A percentile compares a stretch with the other conserved stretches of the same genome.
Evolutionary conservation across 2,888 invertebrate species (phyloP).

Genomic region (Yponomeuta cagnagella): DNA sequence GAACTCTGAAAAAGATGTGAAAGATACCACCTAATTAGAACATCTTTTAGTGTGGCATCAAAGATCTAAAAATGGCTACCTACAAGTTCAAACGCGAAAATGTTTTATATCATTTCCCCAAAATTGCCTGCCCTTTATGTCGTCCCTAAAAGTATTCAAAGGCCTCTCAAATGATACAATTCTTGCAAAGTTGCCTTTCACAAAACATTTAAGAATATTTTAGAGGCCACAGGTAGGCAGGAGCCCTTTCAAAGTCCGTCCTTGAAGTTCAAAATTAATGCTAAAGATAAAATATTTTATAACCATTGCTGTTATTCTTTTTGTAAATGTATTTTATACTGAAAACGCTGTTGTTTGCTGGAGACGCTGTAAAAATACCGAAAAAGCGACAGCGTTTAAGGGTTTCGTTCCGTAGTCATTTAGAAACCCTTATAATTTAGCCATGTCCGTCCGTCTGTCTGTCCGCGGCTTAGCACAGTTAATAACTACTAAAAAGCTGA

Average conservation of each 20-base stretch:
- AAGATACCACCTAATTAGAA: too few relatives aligned
- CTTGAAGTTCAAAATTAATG: not conserved
- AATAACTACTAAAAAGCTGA: too few relatives aligned
- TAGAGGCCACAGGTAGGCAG: not conserved
- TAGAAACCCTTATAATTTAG: too few relatives aligned
- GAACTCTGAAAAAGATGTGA: too few relatives aligned
- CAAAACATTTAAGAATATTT: not conserved
- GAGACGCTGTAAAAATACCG: too few relatives aligned
- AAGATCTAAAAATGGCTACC: not conserved
- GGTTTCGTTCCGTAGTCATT: too few relatives aligned
- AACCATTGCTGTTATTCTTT: not conserved
- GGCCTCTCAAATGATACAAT: not conserved
- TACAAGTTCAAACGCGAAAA: too few relatives aligned
- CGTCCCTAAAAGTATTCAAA: conserved; percentile 1
- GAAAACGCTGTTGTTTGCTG: not conserved
- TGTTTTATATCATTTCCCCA: too few relatives aligned
- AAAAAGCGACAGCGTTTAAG: too few relatives aligned
- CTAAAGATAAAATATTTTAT: not conserved
- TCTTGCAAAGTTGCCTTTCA: not conserved
- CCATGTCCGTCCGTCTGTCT: too few relatives aligned
- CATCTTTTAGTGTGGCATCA: not conserved
- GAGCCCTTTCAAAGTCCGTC: not conserved
- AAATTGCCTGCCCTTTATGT: not conserved
- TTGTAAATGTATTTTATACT: not conserved
- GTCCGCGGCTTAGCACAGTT: too few relatives aligned